These are phyloP conservation scores for Xenops minutus DNA, from an alignment of 2,797 vertebrate species.

Conservation along the genomic window DNA sequence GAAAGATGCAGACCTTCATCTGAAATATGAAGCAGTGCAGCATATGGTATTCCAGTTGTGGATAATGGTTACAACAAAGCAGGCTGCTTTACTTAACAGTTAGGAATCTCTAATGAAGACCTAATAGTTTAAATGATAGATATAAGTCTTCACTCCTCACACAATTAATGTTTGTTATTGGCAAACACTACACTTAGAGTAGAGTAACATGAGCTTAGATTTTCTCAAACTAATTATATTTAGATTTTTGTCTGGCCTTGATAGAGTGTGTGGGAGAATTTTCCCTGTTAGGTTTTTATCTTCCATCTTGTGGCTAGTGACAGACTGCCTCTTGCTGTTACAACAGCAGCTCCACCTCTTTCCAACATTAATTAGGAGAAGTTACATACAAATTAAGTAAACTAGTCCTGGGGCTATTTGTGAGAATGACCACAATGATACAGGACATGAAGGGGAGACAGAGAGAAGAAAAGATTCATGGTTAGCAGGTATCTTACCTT, in stretches of 20 bases:
- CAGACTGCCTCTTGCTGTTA: conserved; percentile 23
- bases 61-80: not conserved
- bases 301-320: conserved; percentile 57
- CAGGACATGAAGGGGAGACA: not conserved
- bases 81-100: not conserved
- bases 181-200: not conserved
- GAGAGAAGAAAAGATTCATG: not conserved
- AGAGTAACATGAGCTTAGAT: not conserved
- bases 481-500: not conserved
- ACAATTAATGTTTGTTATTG: conserved; percentile 17
- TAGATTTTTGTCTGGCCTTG: conserved; percentile 6
- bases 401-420: conserved; percentile 38
- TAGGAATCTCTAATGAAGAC: not conserved
- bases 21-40: not conserved
- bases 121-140: not conserved
- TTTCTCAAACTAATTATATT: not conserved
- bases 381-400: conserved; percentile 8
- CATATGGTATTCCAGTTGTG: not conserved
- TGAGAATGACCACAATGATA: conserved; percentile 14
- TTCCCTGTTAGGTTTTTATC: conserved; percentile 37
- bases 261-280: conserved; percentile 32
- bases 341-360: conserved; percentile 38
- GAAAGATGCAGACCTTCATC: not conserved
- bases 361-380: conserved; percentile 36
- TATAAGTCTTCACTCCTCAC: conserved; percentile 1